Conservation (phyloP, 2,113 vertebrate species). For the Myrmophylax atrothorax region DNA sequence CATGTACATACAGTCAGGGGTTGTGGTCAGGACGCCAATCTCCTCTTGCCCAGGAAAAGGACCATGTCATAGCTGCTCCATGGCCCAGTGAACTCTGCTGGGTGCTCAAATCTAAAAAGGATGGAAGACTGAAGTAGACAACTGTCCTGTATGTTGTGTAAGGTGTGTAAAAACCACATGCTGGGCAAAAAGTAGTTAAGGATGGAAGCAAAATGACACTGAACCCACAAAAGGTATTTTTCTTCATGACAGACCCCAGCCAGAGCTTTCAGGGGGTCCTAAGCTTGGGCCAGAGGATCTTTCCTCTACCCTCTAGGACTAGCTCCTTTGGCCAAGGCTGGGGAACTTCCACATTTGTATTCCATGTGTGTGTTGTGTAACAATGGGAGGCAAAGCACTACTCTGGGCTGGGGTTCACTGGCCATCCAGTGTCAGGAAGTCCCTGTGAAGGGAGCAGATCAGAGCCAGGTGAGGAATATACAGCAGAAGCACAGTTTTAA, state of each 20-base stretch:
- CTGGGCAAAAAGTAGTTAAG: neutral
- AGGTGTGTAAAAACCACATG: neutral
- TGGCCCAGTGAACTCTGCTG: neutral
- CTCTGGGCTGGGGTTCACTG: neutral
- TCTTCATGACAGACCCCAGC: neutral
- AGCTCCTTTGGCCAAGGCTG: neutral
- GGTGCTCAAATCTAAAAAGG: neutral
- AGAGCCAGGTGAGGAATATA: neutral
- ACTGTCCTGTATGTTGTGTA: too few species aligned
- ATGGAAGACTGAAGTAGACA: neutral
- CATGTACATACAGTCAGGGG: neutral
- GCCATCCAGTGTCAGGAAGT: neutral
- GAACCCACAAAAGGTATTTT: neutral
- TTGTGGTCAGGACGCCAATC: rapidly evolving
- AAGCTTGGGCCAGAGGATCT: neutral
- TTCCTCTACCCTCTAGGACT: neutral
- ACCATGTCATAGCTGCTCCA: neutral
- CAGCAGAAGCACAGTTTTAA: neutral
- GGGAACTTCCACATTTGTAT: neutral
- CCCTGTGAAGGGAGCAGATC: neutral
- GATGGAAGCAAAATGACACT: neutral
- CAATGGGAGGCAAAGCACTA: rapidly evolving
- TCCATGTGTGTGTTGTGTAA: neutral
- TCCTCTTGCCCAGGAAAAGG: neutral
- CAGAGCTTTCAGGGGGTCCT: neutral